Evolutionary conservation across 2,888 invertebrate species (phyloP).

Genomic region (Cancer borealis): DNA sequence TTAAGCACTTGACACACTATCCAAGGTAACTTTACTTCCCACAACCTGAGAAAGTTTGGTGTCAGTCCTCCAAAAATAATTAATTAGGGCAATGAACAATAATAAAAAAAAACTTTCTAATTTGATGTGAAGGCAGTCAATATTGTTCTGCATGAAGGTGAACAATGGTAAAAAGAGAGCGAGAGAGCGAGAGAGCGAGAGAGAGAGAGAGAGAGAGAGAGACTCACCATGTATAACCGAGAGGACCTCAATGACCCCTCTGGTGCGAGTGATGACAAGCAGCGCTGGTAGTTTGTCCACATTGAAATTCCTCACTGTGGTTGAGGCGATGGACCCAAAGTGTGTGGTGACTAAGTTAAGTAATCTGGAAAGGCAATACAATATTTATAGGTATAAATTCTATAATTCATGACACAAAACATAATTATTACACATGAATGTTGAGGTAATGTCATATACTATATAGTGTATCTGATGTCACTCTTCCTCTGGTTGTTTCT

Average conservation of each 20-base stretch:
- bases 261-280: conserved; percentile 91
- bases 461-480: no score
- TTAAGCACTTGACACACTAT: background rate
- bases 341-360: conserved; percentile 87
- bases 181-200: conserved; percentile 36
- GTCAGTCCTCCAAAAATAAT: no score
- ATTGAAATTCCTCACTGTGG: conserved; percentile 90
- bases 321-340: conserved; percentile 90
- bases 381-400: background rate
- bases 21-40: no score
- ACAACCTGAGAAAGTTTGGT: no score
- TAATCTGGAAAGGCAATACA: conserved; percentile 83
- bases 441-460: no score
- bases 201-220: background rate
- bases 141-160: no score
- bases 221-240: conserved; percentile 78
- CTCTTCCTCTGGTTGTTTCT: no score
- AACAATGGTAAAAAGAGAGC: background rate
- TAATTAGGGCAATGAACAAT: no score
- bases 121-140: no score
- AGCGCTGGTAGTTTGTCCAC: conserved; percentile 93
- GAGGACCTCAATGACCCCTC: conserved; percentile 88
- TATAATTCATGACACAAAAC: no score
- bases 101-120: no score
- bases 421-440: no score